phyloP scores from a whole-genome alignment of 1,140 invertebrate genomes.

The Phortica variegata region DNA sequence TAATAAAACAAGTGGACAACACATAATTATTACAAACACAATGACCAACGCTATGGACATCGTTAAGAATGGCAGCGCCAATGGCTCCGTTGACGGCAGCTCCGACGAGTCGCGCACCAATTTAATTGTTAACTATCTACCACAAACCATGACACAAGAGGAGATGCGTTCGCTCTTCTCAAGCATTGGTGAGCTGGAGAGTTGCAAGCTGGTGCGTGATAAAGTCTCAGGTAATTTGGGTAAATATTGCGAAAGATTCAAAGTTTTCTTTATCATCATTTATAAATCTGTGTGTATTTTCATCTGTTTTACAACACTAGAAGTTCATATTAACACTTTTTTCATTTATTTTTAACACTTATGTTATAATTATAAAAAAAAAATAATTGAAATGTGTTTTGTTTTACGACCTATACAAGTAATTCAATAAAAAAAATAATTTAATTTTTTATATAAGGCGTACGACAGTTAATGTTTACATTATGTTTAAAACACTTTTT shows the following conservation, averaged over 20 bases:
- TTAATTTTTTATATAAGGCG: too few relatives aligned
- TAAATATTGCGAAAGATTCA: constrained; percentile 36
- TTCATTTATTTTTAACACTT: too few relatives aligned
- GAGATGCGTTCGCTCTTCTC: constrained; percentile 83
- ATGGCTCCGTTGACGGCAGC: constrained; percentile 61
- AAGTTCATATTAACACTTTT: too few relatives aligned
- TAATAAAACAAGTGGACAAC: constrained; percentile 5
- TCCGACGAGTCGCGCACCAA: constrained; percentile 68
- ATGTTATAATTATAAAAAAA: too few relatives aligned
- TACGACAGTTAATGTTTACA: too few relatives aligned
- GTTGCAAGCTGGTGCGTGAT: constrained; percentile 87
- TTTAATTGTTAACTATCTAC: constrained; percentile 89
- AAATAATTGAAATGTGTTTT: too few relatives aligned
- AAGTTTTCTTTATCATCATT: too few relatives aligned
- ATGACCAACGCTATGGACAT: constrained; percentile 57
- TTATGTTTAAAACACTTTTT: too few relatives aligned
- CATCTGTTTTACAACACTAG: too few relatives aligned
- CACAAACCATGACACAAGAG: constrained; percentile 90
- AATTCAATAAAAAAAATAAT: too few relatives aligned
- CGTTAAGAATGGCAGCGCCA: constrained; percentile 63
- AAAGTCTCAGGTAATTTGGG: constrained; percentile 73
- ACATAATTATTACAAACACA: constrained; percentile 20
- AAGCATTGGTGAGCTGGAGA: constrained; percentile 85
- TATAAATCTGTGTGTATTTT: too few relatives aligned
- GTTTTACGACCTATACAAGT: too few relatives aligned